Conservation (phyloP, 2,888 invertebrate species). For the Tipula unca region DNA sequence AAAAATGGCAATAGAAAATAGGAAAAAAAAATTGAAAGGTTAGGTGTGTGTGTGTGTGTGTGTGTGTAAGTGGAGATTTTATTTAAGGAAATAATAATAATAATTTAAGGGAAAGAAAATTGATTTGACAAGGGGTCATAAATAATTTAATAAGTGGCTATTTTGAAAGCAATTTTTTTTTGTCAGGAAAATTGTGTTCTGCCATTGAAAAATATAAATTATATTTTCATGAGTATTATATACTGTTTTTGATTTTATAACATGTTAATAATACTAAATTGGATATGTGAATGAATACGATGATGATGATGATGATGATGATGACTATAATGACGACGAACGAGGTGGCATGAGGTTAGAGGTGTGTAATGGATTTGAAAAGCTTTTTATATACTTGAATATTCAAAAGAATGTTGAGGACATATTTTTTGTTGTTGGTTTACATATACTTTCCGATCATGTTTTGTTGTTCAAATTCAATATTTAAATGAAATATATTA, state of each 20-base stretch:
- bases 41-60: not conserved
- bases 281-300: not conserved
- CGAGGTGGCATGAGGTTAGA: not conserved
- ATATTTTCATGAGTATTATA: constrained; percentile 14
- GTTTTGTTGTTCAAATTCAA: not conserved
- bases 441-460: not conserved
- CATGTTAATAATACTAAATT: constrained; percentile 14
- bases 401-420: constrained; percentile 1
- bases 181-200: not conserved
- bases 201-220: constrained; percentile 14
- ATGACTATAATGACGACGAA: not conserved
- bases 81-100: not conserved
- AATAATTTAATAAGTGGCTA: constrained; percentile 14
- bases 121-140: constrained; percentile 14
- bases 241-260: constrained; percentile 14
- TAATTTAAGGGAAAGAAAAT: constrained; percentile 14
- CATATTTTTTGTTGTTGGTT: not conserved
- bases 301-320: not conserved
- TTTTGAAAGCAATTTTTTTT: constrained; percentile 14
- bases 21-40: not conserved
- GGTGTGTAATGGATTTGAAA: not conserved
- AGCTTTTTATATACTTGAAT: not conserved
- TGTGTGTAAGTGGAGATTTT: not conserved
- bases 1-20: not conserved
- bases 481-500: not conserved